These are phyloP conservation scores for Deroplatys truncata DNA, from an alignment of 2,888 invertebrate species.

Conservation along the genomic window DNA sequence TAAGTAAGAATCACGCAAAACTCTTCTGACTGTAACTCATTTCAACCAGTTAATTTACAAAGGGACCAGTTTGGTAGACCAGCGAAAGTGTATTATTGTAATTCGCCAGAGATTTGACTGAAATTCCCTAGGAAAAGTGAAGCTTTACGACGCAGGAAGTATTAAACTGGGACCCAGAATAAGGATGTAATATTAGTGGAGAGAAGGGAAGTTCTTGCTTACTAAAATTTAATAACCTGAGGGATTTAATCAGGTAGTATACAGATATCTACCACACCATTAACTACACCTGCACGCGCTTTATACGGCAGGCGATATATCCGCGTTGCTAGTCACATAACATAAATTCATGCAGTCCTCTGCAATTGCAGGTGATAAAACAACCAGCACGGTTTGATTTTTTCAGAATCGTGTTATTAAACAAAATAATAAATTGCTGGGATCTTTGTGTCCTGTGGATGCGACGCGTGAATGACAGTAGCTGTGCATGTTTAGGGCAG, in stretches of 20 bases:
- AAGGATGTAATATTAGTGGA: not conserved
- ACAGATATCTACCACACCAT: not conserved
- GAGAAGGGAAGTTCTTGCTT: not conserved
- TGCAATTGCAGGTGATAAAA: not conserved
- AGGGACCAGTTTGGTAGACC: no score
- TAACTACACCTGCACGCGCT: not conserved
- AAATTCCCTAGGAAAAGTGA: not conserved
- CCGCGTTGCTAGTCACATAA: not conserved
- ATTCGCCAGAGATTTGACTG: not conserved
- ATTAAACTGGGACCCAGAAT: not conserved
- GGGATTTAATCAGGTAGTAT: not conserved
- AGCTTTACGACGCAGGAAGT: not conserved
- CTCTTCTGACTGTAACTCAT: no score
- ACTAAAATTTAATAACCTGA: not conserved
- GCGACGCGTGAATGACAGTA: not conserved
- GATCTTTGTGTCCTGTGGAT: not conserved
- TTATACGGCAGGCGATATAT: not conserved
- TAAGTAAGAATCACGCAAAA: no score
- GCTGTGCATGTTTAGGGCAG: not conserved
- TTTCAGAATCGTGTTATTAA: not conserved
- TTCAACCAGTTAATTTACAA: no score
- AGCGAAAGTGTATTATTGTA: not conserved
- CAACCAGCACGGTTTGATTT: not conserved
- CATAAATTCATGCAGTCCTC: not conserved
- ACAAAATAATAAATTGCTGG: not conserved